Base-by-base conservation (phyloP, 2,797 vertebrate species). In the Eulemur mongoz region DNA sequence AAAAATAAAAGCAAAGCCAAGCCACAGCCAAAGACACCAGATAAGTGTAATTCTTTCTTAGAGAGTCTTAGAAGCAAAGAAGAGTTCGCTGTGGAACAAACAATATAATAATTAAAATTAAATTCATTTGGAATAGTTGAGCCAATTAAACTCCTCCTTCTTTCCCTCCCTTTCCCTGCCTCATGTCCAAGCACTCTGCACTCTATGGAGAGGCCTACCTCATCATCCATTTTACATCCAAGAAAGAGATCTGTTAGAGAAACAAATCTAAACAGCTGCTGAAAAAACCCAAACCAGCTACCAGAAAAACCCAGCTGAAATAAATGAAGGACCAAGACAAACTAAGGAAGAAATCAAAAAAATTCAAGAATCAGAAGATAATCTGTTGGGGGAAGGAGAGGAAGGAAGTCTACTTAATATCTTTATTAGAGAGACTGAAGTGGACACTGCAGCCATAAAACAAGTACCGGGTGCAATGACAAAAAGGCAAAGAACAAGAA, bases 1-100 rank as follows among this genome's bases (percentile, higher is more conserved):
- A 93, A 88, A 95, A 88, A 91, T 72, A 38, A 93, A 78, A 91
- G 43, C 32, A 48, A 84, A 69, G 63, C 87, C 76, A 87, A 75
- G 57, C 87, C 81, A 87, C 2, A 72, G 25, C 20, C 43, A 52
- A 94, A 83, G 45, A 89, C 5, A 45, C 4, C 27, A 59, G 38
- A 17, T 32, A 67, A 84, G 9, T 17, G 12, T 54, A 73, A 91
- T 69, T 81, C n/a, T 76, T 79, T 78, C 82, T 75, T 22, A 32
- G 32, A 84, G 30, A 69, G 30, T 85, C 35, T 69, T 92, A 5
- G 65, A 95, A 94, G 20, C 9, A 80, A 75, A 23, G 13, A 75
- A 94, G 72, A 84, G 35, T 15, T 67, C 50, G 30, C 83, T 69
- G 40, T 54, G 65, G 50, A 80, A 87, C 54, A 88, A 69, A 78